Base-by-base conservation (phyloP, 2,888 invertebrate genomes). In the Andrena praecox region DNA sequence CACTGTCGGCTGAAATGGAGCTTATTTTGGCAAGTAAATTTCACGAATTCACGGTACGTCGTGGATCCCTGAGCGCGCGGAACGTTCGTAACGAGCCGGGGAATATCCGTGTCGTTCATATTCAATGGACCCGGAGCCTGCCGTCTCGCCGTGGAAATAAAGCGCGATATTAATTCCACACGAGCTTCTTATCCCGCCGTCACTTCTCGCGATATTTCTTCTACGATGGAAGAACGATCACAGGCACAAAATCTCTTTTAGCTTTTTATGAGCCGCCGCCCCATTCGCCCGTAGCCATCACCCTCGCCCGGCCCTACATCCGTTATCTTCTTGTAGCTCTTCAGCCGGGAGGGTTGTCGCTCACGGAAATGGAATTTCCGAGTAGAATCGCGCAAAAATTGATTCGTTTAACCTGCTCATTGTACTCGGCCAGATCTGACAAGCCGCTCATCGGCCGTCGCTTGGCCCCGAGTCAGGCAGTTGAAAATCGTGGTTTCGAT, bases 341-440 rank as follows among this genome's bases (percentile, higher is more conserved):
- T 66, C 73, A 54, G 60, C 62, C 75, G 10, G 56, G 42, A 42
- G 56, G 83, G 80, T 82, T 79, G 83, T 87, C 88, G 88, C 85
- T 85, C 85, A 64, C 82, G 87, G 88, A 89, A 91, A 92, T 91
- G 89, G 87, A 91, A 92, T 91, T 91, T 92, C 91, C 92, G 90
- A 88, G 89, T 86, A 80, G 87, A 87, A 83, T 87, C 87, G 87
- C 84, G 83, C 79, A 93, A 93, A 93, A 93, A 93, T 93, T 93
- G 92, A 93, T 93, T 93, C 92, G 90, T 90, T 93, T 91, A 93
- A 93, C 89, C 91, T 90, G 89, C 89, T 91, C 91, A 89, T 91
- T 90, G 90, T 92, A 66, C 79, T 64, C 56, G 85, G 71, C 74
- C 82, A 77, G 87, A 91, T 91, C 88, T 85, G 88, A 90, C 89